Evolutionary conservation across 2,113 vertebrate species (phyloP).

Genomic region (Clupea harengus): DNA sequence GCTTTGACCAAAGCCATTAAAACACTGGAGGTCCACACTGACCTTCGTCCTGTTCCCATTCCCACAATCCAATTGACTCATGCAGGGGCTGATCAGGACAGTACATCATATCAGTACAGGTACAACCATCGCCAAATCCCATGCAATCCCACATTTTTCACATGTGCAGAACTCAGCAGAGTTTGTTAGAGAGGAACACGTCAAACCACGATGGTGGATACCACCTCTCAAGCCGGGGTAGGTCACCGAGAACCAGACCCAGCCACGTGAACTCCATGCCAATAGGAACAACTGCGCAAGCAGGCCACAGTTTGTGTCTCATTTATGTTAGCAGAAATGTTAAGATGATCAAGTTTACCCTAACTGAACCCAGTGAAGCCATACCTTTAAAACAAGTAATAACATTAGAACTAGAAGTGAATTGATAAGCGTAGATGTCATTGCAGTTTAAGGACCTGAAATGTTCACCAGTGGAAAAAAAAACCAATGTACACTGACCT

Average conservation of each 20-base stretch:
- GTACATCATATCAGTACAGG: not conserved
- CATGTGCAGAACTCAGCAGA: slow-evolving; percentile 4
- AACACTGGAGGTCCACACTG: slow-evolving; percentile 11
- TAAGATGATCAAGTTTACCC: not conserved
- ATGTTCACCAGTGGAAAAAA: not conserved
- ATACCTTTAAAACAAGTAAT: not conserved
- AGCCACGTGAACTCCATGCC: not conserved
- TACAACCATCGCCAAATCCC: not conserved
- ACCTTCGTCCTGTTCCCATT: not conserved
- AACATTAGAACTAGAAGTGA: not conserved
- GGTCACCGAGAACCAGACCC: not conserved
- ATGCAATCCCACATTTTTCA: slow-evolving; percentile 9
- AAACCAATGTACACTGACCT: not conserved
- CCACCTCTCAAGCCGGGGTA: not conserved
- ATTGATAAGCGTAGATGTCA: not conserved
- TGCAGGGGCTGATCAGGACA: not conserved
- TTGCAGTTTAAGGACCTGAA: not conserved
- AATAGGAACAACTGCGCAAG: not conserved
- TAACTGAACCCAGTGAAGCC: not conserved
- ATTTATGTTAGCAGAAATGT: not conserved
- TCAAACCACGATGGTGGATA: slow-evolving; percentile 7
- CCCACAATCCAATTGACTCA: slow-evolving; percentile 17
- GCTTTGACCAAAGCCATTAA: slow-evolving; percentile 8
- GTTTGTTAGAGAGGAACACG: slow-evolving; percentile 11
- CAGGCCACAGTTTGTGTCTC: not conserved